These are phyloP conservation scores for Amphiprion clarkii DNA, from an alignment of 2,797 vertebrate species.

Conservation along the genomic window DNA sequence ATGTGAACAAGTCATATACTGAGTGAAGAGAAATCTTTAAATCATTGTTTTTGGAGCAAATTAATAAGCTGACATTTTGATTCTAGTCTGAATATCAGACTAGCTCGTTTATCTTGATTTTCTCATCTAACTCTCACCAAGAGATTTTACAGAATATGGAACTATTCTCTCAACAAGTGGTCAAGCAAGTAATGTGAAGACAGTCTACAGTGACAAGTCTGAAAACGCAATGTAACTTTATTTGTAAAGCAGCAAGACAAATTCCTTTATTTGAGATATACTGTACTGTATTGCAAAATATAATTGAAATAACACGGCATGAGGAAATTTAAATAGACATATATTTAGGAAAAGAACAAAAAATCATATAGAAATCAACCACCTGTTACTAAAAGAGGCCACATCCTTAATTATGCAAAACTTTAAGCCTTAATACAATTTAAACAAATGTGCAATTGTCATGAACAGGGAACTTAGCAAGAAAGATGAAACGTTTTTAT, in stretches of 20 bases:
- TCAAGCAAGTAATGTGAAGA: background rate
- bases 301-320: background rate
- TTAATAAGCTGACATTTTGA: constrained; percentile 5
- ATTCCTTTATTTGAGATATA: too few species aligned
- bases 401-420: too few species aligned
- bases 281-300: background rate
- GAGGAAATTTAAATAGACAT: background rate
- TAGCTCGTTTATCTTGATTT: background rate
- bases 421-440: too few species aligned
- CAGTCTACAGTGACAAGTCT: background rate
- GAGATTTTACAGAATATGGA: background rate
- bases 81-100: background rate
- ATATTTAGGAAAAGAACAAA: background rate
- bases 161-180: background rate
- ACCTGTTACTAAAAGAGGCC: too few species aligned
- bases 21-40: background rate
- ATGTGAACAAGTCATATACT: too few species aligned
- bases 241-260: too few species aligned
- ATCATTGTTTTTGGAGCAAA: background rate
- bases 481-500: too few species aligned
- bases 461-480: too few species aligned
- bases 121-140: too few species aligned
- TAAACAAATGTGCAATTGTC: too few species aligned
- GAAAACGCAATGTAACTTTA: background rate
- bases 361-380: background rate